Base-by-base conservation (phyloP, 2,113 vertebrate species). In the Felis chaus region DNA sequence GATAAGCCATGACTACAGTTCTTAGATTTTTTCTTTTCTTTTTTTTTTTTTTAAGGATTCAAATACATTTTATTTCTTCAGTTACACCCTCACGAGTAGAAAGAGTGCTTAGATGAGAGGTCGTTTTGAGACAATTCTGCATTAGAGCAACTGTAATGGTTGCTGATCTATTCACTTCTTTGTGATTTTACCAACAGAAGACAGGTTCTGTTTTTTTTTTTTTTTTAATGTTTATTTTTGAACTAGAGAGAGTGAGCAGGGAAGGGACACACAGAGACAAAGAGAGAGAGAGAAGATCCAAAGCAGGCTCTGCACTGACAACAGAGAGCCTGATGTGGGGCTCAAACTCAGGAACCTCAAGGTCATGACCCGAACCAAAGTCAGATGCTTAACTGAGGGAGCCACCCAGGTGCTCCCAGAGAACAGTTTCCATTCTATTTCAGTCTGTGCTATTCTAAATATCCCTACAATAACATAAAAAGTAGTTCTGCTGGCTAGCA, bases 371-470 rank as follows among this genome's bases (percentile, higher is more conserved):
- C 23, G 8, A 61, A 6, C 8, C 57, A 21, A 61, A 23, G 57
- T 61, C 57, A 61, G 21, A 61, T 61, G 8, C 21, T 61, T 61
- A 23, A 61, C 57, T 50, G 50, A 50, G 0, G 9, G 57, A 61
- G 57, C 57, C 18, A 61, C 57, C 57, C 7, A 57, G 14, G 57
- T 61, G 57, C 18, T 21, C 57, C 21, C 57, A 61, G 99, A 99
- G 50, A 99, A 99, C 53, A 99, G 5, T 87, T 99, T 99, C 99
- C 99, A 99, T 53, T 91, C 74, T 3, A 99, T 95, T 10, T 99
- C 99, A 41, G 98, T 98, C 53, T 98, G 97, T 87, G 99, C 99
- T 1, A 98, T 0, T 33, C 99, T 61, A 90, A 95, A 31, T 1
- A 39, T 11, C 76, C 41, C 80, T 2, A 55, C 7, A 33, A 11